Conservation (phyloP, 1,140 invertebrate species). For the Dendroctonus ponderosae region DNA sequence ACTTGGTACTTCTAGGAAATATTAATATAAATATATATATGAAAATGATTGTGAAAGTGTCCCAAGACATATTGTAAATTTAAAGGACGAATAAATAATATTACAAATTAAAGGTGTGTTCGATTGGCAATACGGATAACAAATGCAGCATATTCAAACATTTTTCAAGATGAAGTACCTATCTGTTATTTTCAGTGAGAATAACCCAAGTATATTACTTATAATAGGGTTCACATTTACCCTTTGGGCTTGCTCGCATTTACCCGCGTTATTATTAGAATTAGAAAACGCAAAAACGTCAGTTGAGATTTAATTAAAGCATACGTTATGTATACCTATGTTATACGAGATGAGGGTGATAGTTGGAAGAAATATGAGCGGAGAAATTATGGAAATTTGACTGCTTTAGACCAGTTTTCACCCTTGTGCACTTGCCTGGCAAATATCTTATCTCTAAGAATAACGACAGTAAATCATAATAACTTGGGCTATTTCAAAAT, state of each 20-base stretch:
- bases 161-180: background rate
- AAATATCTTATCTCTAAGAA: no score
- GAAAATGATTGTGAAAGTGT: no score
- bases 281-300: slow-evolving; percentile 35
- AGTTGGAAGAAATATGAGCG: slow-evolving; percentile 13
- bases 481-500: no score
- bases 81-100: no score
- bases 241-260: slow-evolving; percentile 23
- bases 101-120: no score
- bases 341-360: slow-evolving; percentile 23
- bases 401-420: slow-evolving; percentile 4
- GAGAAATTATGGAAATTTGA: slow-evolving; percentile 21
- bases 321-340: slow-evolving; percentile 31
- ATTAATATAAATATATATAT: no score
- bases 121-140: no score
- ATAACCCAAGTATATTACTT: slow-evolving; percentile 24
- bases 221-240: slow-evolving; percentile 33
- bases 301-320: slow-evolving; percentile 35
- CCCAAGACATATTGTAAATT: no score
- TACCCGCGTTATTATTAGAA: slow-evolving; percentile 33
- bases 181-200: background rate
- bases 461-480: no score
- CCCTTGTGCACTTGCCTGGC: background rate
- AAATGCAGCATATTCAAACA: background rate
- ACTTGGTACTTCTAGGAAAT: no score